Evolutionary conservation across 2,888 invertebrate species (phyloP), one percentile per base, ranked within the genome.

Genomic region (Synergus laeviventris): DNA sequence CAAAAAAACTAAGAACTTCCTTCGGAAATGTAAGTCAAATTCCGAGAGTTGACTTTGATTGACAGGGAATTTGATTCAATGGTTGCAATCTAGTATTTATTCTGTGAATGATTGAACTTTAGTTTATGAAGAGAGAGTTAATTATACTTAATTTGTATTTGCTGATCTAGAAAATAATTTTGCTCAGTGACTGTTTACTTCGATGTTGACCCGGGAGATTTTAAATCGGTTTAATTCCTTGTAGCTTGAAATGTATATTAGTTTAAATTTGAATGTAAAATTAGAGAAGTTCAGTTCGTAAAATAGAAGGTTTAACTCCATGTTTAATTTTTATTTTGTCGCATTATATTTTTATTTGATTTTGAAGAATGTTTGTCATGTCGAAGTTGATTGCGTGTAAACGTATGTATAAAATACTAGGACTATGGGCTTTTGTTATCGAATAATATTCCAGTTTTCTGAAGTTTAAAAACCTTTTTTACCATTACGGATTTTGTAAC

Each of bases 71-170:
- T 62, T 61, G 31, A 61, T 31, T 38, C n/a, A 12, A n/a, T 70
- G 31, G 31, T 36, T 70, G 31, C 70, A 70, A 18, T 56, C 56
- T 56, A 56, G 21, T 45, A 70, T 49, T 70, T 70, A 70, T 70
- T 70, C 31, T 70, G 49, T 70, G 31, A 31, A 70, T 49, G 70
- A 49, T 70, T 24, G 31, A 70, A 45, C 16, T 45, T 24, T 66
- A 64, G 42, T 42, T 66, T 45, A 70, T 45, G n/a, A 56, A n/a
- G 49, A 66, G 24, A 24, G 21, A 66, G 24, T 42, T 70, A 70
- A 70, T 49, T 49, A 24, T 45, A 70, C 31, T 49, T 49, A n/a
- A 24, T 31, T 70, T 45, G n/a, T 21, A 66, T 45, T 66, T 66
- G 8, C 66, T 16, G 14, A 62, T 62, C n/a, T 66, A 66, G 21